Evolutionary conservation across 2,797 vertebrate genomes (phyloP).

Genomic region (Petrocephalus schoutedeni): DNA sequence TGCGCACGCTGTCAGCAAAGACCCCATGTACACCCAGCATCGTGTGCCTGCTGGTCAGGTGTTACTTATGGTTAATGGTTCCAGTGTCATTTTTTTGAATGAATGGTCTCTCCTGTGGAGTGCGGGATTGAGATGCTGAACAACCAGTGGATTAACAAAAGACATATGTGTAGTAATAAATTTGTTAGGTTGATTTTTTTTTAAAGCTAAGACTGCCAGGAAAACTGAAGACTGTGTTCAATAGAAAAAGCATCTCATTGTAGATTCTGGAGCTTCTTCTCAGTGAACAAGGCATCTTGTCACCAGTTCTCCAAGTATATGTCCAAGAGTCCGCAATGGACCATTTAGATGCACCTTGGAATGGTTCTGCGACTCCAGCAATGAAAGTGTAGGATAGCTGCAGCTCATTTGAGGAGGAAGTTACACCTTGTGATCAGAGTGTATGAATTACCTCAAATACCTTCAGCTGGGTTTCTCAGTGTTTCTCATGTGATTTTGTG

Average conservation of each 20-base stretch:
- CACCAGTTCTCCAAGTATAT: neutral
- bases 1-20: neutral
- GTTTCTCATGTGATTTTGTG: slow-evolving; percentile 33
- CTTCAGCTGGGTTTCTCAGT: neutral
- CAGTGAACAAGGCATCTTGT: neutral
- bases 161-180: neutral
- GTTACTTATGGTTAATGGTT: neutral
- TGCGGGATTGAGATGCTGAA: neutral
- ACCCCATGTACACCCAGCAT: neutral
- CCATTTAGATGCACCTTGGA: neutral
- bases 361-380: neutral
- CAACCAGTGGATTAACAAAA: neutral
- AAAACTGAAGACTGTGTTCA: neutral
- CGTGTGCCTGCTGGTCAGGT: neutral
- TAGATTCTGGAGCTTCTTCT: neutral
- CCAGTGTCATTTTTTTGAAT: neutral
- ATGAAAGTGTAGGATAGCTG: neutral
- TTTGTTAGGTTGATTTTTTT: neutral
- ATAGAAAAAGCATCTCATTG: neutral
- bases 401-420: neutral
- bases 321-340: neutral
- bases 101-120: neutral
- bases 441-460: slow-evolving; percentile 42
- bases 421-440: neutral
- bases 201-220: slow-evolving; percentile 46